Evolutionary conservation across 2,797 vertebrate species (phyloP), one percentile per base, ranked within the genome.

Genomic region (Eulemur rubriventer): DNA sequence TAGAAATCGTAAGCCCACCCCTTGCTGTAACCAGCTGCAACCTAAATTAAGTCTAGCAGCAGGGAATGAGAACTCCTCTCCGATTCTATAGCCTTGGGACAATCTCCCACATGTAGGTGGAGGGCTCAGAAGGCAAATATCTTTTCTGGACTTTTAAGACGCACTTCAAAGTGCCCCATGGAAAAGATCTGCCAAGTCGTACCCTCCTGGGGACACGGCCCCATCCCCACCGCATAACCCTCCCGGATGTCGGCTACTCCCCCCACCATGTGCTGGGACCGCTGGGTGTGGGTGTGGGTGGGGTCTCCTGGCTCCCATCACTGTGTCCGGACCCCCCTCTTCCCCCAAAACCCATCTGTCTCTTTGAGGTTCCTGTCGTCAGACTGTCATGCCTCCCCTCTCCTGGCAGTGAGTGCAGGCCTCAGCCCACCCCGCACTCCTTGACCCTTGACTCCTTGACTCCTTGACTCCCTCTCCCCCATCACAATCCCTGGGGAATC

Each of bases 121-220:
- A 20, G 65, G 48, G 7, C 13, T 43, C 38, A 46, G 33, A 72
- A 4, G 30, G 0, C 1, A 14, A 10, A 6, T 0, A 35, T 4
- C 12, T 26, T 13, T 13, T 20, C 26, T 69, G 43, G 46, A 48
- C 7, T 59, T 41, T 4, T 12, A 50, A 0, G 12, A 0, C 33
- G 7, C 20, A 8, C n/a, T 30, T 46, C 33, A 14, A 33, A 61
- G 41, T 8, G 7, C 41, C 59, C 55, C 8, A 14, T 6, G 46
- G 59, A 16, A 63, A 20, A 48, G 11, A 43, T 0, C 0, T 9
- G 4, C n/a, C 52, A 46, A 7, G 24, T 33, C 22, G 11, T 4
- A 9, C 4, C 14, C 35, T n/a, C 22, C 22, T 0, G 12, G 83
- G 69, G 41, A 88, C 61, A 22, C 6, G 0, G 33, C 12, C 30